These are phyloP conservation scores for Taurulus bubalis DNA, from an alignment of 2,113 vertebrate species.

Conservation along the genomic window DNA sequence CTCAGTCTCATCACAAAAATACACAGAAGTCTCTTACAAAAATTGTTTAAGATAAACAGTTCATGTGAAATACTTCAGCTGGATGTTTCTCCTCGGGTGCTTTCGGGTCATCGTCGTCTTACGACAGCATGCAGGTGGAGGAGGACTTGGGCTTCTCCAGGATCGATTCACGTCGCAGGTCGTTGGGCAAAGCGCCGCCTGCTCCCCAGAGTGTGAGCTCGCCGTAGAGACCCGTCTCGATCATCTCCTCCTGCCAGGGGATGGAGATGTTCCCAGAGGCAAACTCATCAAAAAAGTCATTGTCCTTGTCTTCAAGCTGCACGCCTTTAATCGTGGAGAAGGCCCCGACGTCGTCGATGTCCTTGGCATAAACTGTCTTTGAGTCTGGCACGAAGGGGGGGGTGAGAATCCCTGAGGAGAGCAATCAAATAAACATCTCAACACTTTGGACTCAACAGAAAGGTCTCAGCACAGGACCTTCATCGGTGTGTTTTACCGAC, in stretches of 20 bases:
- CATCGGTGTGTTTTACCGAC: background rate
- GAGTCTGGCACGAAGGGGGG: constrained; percentile 90
- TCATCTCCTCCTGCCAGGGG: constrained; percentile 94
- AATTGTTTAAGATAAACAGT: constrained; percentile 2
- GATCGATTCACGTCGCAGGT: constrained; percentile 83
- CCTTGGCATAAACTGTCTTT: constrained; percentile 90
- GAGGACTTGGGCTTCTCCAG: constrained; percentile 85
- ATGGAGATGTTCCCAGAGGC: constrained; percentile 88
- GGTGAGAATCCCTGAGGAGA: constrained; percentile 80
- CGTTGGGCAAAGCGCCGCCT: constrained; percentile 77
- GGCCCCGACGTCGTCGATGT: constrained; percentile 87
- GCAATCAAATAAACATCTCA: background rate
- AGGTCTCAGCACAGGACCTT: background rate
- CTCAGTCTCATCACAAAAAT: constrained; percentile 1
- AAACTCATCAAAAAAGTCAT: constrained; percentile 86
- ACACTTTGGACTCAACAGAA: background rate
- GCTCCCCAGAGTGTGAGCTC: constrained; percentile 87
- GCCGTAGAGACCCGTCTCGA: constrained; percentile 86
- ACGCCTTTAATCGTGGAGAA: constrained; percentile 90
- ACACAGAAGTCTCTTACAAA: background rate
- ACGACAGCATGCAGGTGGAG: constrained; percentile 86
- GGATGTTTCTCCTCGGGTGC: background rate
- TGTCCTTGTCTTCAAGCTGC: constrained; percentile 83
- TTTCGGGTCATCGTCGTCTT: background rate
- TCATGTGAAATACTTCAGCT: background rate